Evolutionary conservation across 2,888 invertebrate genomes (phyloP).

Genomic region (Autographa gamma): DNA sequence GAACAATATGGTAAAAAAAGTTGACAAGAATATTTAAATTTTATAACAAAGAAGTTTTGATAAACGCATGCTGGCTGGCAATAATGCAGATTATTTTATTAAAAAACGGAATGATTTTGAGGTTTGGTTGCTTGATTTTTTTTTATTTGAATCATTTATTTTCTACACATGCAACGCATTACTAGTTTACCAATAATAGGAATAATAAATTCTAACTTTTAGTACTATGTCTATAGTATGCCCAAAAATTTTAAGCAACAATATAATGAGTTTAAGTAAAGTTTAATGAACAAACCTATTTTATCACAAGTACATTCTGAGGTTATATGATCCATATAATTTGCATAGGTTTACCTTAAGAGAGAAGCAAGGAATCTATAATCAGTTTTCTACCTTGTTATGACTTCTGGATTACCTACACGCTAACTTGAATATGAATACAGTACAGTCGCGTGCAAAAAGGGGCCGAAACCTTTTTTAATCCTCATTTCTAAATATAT

Average conservation of each 20-base stretch:
- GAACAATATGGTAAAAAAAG: conserved; percentile 18
- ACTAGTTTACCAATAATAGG: no score
- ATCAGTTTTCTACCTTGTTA: conserved; percentile 66
- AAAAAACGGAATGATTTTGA: no score
- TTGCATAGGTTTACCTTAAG: conserved; percentile 69
- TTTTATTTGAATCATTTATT: no score
- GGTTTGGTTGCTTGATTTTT: no score
- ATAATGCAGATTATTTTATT: background rate
- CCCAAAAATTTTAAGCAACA: background rate
- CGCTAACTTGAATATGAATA: conserved; percentile 45
- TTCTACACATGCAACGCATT: no score
- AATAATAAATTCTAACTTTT: no score
- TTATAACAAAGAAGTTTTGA: background rate
- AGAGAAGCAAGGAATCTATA: conserved; percentile 65
- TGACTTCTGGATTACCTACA: conserved; percentile 46
- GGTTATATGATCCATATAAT: conserved; percentile 60
- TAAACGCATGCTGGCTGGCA: background rate
- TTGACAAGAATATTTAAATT: background rate
- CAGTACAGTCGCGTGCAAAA: conserved; percentile 10
- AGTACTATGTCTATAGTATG: no score
- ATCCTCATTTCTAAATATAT: background rate
- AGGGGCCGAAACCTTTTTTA: background rate
- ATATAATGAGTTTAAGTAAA: conserved; percentile 12
- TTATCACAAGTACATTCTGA: conserved; percentile 37
- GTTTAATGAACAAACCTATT: conserved; percentile 21